These are phyloP conservation scores for Argyrosomus regius DNA, from an alignment of 2,797 vertebrate genomes.

Conservation along the genomic window DNA sequence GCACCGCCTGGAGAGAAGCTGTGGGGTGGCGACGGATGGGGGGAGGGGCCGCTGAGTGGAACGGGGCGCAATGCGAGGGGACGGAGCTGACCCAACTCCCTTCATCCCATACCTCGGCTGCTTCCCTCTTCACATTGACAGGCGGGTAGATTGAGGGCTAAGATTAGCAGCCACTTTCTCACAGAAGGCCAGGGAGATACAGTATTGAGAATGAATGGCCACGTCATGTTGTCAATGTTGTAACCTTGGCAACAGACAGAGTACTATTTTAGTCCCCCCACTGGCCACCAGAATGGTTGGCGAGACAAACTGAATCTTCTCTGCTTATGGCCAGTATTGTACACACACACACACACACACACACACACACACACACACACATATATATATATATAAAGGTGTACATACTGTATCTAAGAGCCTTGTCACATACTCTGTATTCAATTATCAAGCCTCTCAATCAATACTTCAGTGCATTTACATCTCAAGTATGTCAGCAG, in stretches of 20 bases:
- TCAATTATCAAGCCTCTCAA: conserved; percentile 43
- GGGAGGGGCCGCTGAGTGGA: conserved; percentile 63
- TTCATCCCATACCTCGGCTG: conserved; percentile 77
- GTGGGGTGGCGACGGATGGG: conserved; percentile 47
- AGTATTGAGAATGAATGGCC: conserved; percentile 89
- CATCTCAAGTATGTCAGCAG: conserved; percentile 46
- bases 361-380: conserved; percentile 1
- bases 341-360: conserved; percentile 16
- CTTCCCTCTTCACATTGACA: conserved; percentile 85
- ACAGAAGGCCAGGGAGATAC: conserved; percentile 91
- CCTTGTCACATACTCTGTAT: conserved; percentile 14
- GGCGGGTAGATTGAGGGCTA: conserved; percentile 88
- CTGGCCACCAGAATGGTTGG: conserved; percentile 78
- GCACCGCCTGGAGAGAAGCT: conserved; percentile 62
- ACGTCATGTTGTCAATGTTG: conserved; percentile 91
- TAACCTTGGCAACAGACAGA: conserved; percentile 92
- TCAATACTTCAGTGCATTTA: conserved; percentile 45
- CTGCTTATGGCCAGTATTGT: conserved; percentile 49
- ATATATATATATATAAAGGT: neutral
- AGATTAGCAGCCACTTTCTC: conserved; percentile 90
- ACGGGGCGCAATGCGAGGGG: conserved; percentile 53
- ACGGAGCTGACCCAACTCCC: conserved; percentile 75
- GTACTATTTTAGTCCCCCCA: conserved; percentile 86
- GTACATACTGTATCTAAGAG: conserved; percentile 15
- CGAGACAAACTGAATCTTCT: conserved; percentile 57